Evolutionary conservation across 30 jellyfish, hydroid and myxozoan species (phyloP), one percentile per base, ranked within the genome.

Genomic region (Cassiopea xamachana): DNA sequence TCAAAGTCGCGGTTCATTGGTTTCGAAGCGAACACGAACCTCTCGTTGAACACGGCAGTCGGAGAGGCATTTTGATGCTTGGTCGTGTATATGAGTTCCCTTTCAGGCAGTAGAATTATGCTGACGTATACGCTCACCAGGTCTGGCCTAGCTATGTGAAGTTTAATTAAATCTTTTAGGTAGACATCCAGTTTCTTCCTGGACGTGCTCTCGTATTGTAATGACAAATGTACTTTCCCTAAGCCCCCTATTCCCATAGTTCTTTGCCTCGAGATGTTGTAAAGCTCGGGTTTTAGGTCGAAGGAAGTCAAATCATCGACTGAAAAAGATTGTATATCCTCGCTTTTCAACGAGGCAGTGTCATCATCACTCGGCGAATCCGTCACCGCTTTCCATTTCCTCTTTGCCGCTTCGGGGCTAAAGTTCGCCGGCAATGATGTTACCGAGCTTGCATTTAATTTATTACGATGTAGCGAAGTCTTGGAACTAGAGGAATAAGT

Each of bases 1-100:
- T 95, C 99, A 58, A 95, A 95, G 74, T 95, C 99, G 12, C 99
- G 97, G 72, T 95, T 91, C 93, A 91, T 92, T 2, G 99, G 99
- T 79, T 86, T 59, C 49, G 99, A 95, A 16, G 88, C 16, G 61
- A 95, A 95, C 14, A 91, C 79, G 89, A 95, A 95, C n/a, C 67
- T 76, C 82, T 94, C 98, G 2, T 90, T 94, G 44, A 94, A 77
- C 7, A 55, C 79, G 4, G 91, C 79, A 16, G 49, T 44, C 2
- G 85, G 16, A 16, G 81, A 64, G 8, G 73, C 85, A 16, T 69
- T 19, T 60, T 87, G 87, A 45, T 60, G 91, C 85, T 87, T 88
- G 10, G 97, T 82, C 79, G 93, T 86, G 84, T 48, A 91, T 7
- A 82, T 73, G 12, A 85, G 10, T 17, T 95, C 99, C 75, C 99